These are phyloP conservation scores for Ctenosaura bakeri DNA, from an alignment of 2,797 vertebrate genomes.

Conservation along the genomic window DNA sequence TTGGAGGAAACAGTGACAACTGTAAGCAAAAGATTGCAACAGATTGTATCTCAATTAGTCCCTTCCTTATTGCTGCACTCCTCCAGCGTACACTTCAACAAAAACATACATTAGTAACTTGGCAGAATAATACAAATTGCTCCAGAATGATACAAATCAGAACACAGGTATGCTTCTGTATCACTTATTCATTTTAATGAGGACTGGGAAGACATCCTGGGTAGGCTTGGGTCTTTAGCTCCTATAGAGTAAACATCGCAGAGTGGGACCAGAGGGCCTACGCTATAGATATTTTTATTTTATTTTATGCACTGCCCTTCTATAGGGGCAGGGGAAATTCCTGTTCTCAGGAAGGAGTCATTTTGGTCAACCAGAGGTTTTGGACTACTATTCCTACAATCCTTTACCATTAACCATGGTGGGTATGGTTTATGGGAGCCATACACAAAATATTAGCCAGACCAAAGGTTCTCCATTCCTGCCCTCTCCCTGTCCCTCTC, in stretches of 20 bases:
- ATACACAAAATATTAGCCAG: not conserved
- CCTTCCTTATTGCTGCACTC: not conserved
- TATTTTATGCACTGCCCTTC: not conserved
- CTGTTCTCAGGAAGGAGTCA: not conserved
- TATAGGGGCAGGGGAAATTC: not conserved
- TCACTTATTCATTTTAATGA: conserved; percentile 11
- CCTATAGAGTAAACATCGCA: not conserved
- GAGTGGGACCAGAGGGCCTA: not conserved
- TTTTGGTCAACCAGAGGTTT: no score
- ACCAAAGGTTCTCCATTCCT: not conserved
- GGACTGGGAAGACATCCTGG: not conserved
- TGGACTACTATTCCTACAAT: no score
- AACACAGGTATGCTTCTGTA: not conserved
- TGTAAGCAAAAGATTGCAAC: not conserved
- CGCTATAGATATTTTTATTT: not conserved
- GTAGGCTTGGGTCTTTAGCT: not conserved
- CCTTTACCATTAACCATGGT: no score
- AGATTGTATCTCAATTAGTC: not conserved
- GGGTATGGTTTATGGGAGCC: no score
- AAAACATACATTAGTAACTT: not conserved
- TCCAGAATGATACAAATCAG: not conserved
- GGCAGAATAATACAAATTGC: not conserved
- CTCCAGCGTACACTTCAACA: not conserved
- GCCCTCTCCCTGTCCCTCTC: no score
- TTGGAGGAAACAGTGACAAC: not conserved